Evolutionary conservation across 2,888 invertebrate genomes (phyloP).

Genomic region (Leucophora obtusa): DNA sequence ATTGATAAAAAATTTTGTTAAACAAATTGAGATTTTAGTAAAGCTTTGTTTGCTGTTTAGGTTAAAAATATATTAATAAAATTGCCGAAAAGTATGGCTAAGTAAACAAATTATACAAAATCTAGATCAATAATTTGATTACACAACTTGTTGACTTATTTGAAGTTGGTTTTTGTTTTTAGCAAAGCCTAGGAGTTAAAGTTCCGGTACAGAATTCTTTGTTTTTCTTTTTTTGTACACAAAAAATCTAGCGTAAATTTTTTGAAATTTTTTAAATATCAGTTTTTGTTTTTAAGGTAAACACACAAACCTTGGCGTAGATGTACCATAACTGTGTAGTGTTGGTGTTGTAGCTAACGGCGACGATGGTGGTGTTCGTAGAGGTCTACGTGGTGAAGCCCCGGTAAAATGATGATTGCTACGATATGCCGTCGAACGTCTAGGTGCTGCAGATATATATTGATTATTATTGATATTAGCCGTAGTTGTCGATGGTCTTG

Average conservation of each 20-base stretch:
- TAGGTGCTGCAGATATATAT: slow-evolving; percentile 68
- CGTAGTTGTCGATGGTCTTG: slow-evolving; percentile 47
- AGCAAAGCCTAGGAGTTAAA: not conserved
- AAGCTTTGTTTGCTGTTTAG: slow-evolving; percentile 4
- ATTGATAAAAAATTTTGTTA: slow-evolving; percentile 22
- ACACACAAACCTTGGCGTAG: slow-evolving; percentile 78
- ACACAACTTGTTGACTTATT: not conserved
- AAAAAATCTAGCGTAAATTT: slow-evolving; percentile 28
- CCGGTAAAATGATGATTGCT: slow-evolving; percentile 67
- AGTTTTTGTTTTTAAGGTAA: slow-evolving; percentile 42
- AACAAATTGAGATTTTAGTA: not conserved
- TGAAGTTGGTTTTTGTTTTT: not conserved
- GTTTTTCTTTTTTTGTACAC: not conserved
- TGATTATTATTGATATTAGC: slow-evolving; percentile 64
- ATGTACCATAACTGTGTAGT: slow-evolving; percentile 72
- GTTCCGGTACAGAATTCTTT: slow-evolving; percentile 6
- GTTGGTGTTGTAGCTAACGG: slow-evolving; percentile 75
- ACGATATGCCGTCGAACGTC: slow-evolving; percentile 70
- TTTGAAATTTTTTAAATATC: not conserved
- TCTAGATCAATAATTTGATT: not conserved
- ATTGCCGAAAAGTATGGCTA: not conserved
- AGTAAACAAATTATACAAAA: not conserved
- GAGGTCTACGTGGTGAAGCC: slow-evolving; percentile 75
- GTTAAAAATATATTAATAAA: not conserved
- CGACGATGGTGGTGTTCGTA: slow-evolving; percentile 77